Conservation (phyloP, 2,797 vertebrate genomes). For the Anguilla pacifica region DNA sequence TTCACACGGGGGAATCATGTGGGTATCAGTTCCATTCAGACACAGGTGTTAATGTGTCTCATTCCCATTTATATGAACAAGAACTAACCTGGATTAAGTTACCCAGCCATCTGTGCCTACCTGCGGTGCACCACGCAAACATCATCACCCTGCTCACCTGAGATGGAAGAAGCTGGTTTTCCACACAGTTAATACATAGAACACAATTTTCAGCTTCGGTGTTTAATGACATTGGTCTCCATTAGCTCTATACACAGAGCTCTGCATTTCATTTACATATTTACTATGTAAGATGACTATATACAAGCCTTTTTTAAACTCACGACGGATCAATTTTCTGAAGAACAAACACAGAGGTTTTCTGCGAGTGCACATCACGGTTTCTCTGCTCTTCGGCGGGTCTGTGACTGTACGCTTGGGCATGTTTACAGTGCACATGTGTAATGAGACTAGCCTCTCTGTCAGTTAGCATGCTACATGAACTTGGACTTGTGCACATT, state of each 20-base stretch:
- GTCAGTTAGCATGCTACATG: not conserved
- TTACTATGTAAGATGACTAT: not conserved
- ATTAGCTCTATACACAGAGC: not conserved
- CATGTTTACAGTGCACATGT: not conserved
- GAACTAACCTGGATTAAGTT: slow-evolving; percentile 44
- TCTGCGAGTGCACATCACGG: not conserved
- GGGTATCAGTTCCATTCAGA: slow-evolving; percentile 21
- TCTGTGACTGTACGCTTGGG: not conserved
- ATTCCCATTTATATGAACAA: slow-evolving; percentile 55
- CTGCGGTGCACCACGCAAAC: not conserved
- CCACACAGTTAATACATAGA: not conserved
- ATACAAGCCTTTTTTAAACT: not conserved
- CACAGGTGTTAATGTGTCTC: slow-evolving; percentile 43
- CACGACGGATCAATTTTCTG: not conserved
- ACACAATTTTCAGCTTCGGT: not conserved
- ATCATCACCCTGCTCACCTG: not conserved
- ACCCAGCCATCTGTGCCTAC: slow-evolving; percentile 50
- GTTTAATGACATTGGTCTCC: not conserved
- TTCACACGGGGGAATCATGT: slow-evolving; percentile 30
- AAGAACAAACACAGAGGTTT: not conserved
- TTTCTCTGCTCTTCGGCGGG: not conserved
- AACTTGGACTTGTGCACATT: not conserved
- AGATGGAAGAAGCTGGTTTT: not conserved
- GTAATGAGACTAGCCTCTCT: not conserved
- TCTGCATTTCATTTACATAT: not conserved